These are phyloP conservation scores for Huso huso DNA, from an alignment of 2,797 vertebrate genomes.

Conservation along the genomic window DNA sequence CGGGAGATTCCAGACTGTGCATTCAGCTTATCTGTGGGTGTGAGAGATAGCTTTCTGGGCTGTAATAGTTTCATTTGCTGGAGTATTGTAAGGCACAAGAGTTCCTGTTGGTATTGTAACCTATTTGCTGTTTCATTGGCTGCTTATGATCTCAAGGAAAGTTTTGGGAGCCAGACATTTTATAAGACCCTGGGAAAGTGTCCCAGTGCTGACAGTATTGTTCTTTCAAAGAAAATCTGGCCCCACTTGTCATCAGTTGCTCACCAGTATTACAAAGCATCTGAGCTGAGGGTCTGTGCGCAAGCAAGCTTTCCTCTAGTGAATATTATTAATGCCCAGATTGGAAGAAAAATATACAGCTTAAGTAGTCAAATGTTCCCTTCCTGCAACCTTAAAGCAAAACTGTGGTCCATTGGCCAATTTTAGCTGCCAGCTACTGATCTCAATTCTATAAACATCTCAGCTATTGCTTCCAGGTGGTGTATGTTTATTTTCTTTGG, in stretches of 20 bases:
- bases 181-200: not conserved
- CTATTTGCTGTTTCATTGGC: slow-evolving; percentile 4
- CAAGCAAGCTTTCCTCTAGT: not conserved
- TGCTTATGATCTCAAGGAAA: slow-evolving; percentile 2
- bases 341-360: too few relatives aligned
- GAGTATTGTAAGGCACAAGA: not conserved
- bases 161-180: not conserved
- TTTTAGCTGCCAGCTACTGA: too few relatives aligned
- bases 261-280: not conserved
- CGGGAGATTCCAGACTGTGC: not conserved
- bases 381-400: too few relatives aligned
- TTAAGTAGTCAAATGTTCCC: too few relatives aligned
- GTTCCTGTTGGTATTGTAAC: not conserved
- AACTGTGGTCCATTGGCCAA: too few relatives aligned
- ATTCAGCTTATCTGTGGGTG: not conserved
- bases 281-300: not conserved
- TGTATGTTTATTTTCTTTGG: too few relatives aligned
- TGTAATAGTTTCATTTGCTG: not conserved
- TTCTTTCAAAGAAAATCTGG: not conserved
- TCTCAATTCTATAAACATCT: too few relatives aligned
- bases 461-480: too few relatives aligned
- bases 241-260: not conserved
- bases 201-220: not conserved
- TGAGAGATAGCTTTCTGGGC: not conserved
- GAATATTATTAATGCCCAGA: not conserved